Evolutionary conservation across 2,113 vertebrate species (phyloP).

Genomic region (Petromus typicus): DNA sequence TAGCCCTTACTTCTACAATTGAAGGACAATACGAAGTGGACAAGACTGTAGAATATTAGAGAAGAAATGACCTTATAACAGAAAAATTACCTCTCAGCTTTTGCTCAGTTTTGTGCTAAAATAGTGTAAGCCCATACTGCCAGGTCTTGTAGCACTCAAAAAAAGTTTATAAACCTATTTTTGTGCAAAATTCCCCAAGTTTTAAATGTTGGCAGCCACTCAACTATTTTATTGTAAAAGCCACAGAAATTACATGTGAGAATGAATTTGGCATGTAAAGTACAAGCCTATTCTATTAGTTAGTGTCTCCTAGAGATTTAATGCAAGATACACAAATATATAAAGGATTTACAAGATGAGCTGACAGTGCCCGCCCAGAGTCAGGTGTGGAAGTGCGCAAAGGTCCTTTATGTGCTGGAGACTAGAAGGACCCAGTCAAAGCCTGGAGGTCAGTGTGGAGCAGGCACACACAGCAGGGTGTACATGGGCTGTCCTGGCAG

Average conservation of each 20-base stretch:
- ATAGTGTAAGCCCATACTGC: background rate
- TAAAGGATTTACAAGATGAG: background rate
- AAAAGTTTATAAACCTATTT: background rate
- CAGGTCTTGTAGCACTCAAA: background rate
- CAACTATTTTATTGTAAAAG: background rate
- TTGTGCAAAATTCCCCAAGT: background rate
- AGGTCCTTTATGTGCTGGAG: background rate
- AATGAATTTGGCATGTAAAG: background rate
- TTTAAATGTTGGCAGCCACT: background rate
- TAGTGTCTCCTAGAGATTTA: background rate
- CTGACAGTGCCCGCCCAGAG: background rate
- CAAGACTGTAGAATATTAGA: fast-evolving
- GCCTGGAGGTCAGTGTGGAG: background rate
- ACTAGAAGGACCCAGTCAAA: background rate
- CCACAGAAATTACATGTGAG: background rate
- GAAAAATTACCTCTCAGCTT: background rate
- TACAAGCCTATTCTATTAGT: background rate
- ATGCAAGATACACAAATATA: background rate
- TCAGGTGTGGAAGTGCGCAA: background rate
- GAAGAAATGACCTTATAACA: background rate
- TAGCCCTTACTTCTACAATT: background rate
- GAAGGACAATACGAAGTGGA: background rate
- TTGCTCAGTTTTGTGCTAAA: background rate
- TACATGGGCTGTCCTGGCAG: background rate
- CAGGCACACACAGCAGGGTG: background rate